Evolutionary conservation across 1,140 invertebrate genomes (phyloP).

Genomic region (Drosophila murphyi): DNA sequence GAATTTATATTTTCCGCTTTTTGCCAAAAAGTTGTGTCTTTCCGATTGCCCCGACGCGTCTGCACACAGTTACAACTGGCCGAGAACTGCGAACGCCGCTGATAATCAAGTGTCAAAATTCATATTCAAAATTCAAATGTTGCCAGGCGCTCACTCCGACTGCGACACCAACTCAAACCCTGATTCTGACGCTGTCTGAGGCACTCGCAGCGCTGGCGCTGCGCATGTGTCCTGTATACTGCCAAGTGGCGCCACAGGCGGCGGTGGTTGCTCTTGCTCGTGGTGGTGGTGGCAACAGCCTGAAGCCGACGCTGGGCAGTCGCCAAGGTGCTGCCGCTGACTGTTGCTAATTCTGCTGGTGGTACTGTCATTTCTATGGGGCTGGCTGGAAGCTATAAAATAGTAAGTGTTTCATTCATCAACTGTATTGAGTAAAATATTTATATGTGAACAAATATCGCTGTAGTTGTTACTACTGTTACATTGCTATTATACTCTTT

Average conservation of each 20-base stretch:
- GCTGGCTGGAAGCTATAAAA: constrained; percentile 39
- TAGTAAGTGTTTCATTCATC: constrained; percentile 81
- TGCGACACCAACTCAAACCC: not conserved
- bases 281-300: constrained; percentile 2
- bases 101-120: constrained; percentile 82
- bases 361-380: constrained; percentile 7
- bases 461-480: constrained; percentile 19
- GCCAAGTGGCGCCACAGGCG: constrained; percentile 34
- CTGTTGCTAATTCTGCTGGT: constrained; percentile 15
- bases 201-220: constrained; percentile 38
- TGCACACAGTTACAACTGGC: constrained; percentile 69
- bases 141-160: constrained; percentile 45
- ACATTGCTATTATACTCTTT: not conserved
- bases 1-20: constrained; percentile 44
- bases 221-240: constrained; percentile 75
- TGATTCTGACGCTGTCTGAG: constrained; percentile 12
- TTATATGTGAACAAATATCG: constrained; percentile 42
- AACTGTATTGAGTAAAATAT: constrained; percentile 64
- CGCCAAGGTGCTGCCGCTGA: constrained; percentile 53
- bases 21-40: constrained; percentile 19
- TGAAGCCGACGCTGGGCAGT: constrained; percentile 36
- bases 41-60: constrained; percentile 54
- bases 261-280: not conserved
- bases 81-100: constrained; percentile 70
- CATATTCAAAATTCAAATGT: constrained; percentile 82